phyloP scores from a whole-genome alignment of 2,113 vertebrate genomes.

The Laterallus jamaicensis region DNA sequence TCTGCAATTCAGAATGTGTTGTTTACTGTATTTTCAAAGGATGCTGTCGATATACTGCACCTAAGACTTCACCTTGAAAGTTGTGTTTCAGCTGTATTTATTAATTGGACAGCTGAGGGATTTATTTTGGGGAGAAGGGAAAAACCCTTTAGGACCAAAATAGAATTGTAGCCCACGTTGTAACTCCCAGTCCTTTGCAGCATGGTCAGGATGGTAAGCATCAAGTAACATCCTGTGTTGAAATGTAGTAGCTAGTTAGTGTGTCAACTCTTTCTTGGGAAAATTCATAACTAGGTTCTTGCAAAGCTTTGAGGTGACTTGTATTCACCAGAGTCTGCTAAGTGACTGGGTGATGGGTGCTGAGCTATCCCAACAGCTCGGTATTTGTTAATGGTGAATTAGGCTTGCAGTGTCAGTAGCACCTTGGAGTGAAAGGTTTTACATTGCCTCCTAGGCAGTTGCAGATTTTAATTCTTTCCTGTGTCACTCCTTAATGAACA shows the following conservation, averaged over 20 bases:
- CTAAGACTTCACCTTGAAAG: neutral
- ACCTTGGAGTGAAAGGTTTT: neutral
- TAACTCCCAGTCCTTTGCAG: neutral
- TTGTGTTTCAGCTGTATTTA: neutral
- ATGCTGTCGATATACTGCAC: neutral
- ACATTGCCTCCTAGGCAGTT: neutral
- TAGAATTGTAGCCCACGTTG: neutral
- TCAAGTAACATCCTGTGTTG: neutral
- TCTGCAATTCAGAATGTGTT: neutral
- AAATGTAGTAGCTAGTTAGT: neutral
- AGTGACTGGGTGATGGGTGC: neutral
- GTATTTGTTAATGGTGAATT: neutral
- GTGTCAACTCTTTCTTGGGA: neutral
- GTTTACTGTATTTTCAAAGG: neutral
- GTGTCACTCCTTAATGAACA: neutral
- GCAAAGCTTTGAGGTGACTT: neutral
- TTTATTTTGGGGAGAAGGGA: neutral
- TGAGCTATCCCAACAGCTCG: neutral
- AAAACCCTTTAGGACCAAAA: neutral
- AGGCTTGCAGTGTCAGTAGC: neutral
- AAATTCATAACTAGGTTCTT: accelerated
- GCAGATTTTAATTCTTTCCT: neutral
- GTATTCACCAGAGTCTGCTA: neutral
- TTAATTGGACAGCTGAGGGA: neutral
- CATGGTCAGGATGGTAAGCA: neutral